Conservation (phyloP, 30 jellyfish, hydroid and myxozoan species). For the Cassiopea xamachana region DNA sequence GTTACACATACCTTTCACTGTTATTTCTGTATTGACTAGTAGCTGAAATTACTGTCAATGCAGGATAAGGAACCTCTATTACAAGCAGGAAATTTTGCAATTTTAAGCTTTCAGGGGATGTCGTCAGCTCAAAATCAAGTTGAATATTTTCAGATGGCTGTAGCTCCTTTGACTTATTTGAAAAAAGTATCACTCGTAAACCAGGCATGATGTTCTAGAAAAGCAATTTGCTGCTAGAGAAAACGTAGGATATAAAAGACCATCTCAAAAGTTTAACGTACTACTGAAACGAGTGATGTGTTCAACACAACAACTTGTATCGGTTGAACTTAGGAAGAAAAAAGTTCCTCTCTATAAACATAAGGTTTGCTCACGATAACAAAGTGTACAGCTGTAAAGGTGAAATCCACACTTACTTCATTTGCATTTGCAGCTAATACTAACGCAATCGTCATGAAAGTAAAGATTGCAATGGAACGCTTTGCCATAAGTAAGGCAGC, state of each 20-base stretch:
- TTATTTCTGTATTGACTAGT: neutral
- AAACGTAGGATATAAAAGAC: too few relatives aligned
- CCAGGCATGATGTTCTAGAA: neutral
- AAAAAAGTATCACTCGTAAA: neutral
- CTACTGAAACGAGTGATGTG: too few relatives aligned
- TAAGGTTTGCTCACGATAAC: too few relatives aligned
- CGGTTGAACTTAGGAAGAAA: too few relatives aligned
- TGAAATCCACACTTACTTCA: too few relatives aligned
- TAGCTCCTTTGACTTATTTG: neutral
- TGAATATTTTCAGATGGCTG: slow-evolving; percentile 8
- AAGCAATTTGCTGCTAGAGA: neutral
- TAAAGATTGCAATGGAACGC: too few relatives aligned
- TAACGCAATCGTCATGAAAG: too few relatives aligned
- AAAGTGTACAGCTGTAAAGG: too few relatives aligned
- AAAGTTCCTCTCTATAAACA: too few relatives aligned
- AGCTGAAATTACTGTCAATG: neutral
- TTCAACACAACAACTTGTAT: too few relatives aligned
- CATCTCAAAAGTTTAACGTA: too few relatives aligned
- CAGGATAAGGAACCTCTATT: neutral
- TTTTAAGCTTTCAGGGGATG: neutral
- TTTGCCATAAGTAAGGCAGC: neutral
- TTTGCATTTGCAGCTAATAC: too few relatives aligned
- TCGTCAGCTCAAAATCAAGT: neutral
- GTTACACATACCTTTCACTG: neutral
- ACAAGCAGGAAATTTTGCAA: neutral